phyloP scores from a whole-genome alignment of 1,140 invertebrate genomes.

The Venturia canescens region DNA sequence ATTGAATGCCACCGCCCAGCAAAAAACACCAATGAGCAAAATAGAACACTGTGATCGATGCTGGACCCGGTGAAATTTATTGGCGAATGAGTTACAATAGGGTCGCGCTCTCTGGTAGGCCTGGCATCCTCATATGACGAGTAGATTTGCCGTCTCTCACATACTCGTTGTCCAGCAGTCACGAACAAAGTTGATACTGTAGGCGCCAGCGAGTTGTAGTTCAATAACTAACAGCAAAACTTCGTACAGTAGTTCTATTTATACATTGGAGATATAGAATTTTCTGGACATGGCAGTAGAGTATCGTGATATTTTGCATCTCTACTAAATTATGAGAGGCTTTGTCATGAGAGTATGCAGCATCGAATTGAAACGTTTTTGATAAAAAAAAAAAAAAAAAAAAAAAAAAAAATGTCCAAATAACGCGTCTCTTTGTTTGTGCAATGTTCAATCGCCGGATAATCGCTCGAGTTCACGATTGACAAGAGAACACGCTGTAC shows the following conservation, averaged over 20 bases:
- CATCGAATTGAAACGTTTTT: neutral
- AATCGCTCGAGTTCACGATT: slow-evolving; percentile 1
- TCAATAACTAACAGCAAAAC: neutral
- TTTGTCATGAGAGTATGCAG: too few species aligned
- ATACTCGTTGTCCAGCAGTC: slow-evolving; percentile 17
- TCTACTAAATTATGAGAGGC: too few species aligned
- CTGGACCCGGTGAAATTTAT: slow-evolving; percentile 72
- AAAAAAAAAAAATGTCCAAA: neutral
- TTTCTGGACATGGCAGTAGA: too few species aligned
- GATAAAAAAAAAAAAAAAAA: too few species aligned
- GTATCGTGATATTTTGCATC: too few species aligned
- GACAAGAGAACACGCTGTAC: slow-evolving; percentile 5
- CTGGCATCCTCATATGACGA: neutral
- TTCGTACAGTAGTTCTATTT: neutral
- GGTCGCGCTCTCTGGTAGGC: neutral
- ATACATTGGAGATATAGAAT: too few species aligned
- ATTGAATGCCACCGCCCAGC: slow-evolving; percentile 75
- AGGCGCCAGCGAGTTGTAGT: neutral
- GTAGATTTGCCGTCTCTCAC: slow-evolving; percentile 15
- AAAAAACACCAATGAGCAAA: slow-evolving; percentile 77
- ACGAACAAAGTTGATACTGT: neutral
- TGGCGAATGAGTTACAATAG: slow-evolving; percentile 73
- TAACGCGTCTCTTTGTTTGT: slow-evolving; percentile 11
- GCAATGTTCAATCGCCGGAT: slow-evolving; percentile 20
- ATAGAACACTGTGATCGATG: slow-evolving; percentile 76